Evolutionary conservation across 2,888 invertebrate genomes (phyloP).

Genomic region (Siphlonurus alternatus): DNA sequence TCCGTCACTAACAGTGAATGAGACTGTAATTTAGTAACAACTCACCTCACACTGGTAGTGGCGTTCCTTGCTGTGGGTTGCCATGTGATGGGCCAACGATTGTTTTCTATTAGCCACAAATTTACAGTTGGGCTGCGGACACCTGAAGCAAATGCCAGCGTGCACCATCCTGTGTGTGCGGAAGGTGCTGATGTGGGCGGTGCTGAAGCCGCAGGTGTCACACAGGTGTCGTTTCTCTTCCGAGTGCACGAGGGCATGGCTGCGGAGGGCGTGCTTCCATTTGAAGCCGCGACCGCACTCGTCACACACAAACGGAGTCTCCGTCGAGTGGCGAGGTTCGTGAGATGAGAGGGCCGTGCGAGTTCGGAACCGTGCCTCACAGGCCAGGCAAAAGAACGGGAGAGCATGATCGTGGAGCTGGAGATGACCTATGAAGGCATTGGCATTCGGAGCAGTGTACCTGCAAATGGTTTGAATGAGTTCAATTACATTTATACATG

Average conservation of each 20-base stretch:
- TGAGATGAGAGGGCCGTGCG: conserved; percentile 31
- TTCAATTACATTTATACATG: no score
- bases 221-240: conserved; percentile 34
- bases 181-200: conserved; percentile 34
- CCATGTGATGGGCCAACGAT: conserved; percentile 34
- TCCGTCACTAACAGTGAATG: no score
- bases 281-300: conserved; percentile 36
- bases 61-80: conserved; percentile 35
- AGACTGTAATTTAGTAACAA: no score
- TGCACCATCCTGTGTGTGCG: conserved; percentile 34
- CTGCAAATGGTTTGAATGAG: background rate
- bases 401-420: conserved; percentile 28
- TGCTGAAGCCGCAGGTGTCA: conserved; percentile 38
- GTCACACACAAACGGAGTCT: conserved; percentile 33
- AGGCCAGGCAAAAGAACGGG: conserved; percentile 34
- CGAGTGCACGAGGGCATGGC: conserved; percentile 34
- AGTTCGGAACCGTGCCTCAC: conserved; percentile 32
- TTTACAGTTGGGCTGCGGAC: conserved; percentile 29
- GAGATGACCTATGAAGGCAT: conserved; percentile 24
- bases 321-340: conserved; percentile 34
- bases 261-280: conserved; percentile 38
- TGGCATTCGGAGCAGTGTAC: background rate
- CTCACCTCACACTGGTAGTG: conserved; percentile 34
- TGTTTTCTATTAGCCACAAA: conserved; percentile 32
- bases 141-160: conserved; percentile 32